phyloP scores from a whole-genome alignment of 2,797 vertebrate genomes.

The Oryzias sinensis region DNA sequence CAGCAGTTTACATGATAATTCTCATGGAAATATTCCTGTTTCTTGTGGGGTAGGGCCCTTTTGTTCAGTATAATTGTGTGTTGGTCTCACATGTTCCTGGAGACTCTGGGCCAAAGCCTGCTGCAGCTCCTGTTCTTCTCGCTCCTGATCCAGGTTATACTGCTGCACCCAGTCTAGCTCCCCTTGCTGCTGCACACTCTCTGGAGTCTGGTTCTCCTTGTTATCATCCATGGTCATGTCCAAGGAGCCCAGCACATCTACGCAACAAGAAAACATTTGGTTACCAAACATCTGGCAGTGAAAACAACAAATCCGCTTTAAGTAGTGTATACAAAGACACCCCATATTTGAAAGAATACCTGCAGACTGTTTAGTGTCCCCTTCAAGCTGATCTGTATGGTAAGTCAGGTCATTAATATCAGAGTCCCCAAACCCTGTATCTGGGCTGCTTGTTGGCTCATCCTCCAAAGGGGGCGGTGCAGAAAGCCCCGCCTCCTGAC shows the following conservation, averaged over 20 bases:
- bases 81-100: slow-evolving; percentile 89
- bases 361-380: slow-evolving; percentile 79
- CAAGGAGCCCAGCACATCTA: slow-evolving; percentile 76
- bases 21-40: too few relatives aligned
- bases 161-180: slow-evolving; percentile 97
- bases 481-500: slow-evolving; percentile 80
- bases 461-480: slow-evolving; percentile 65
- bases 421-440: slow-evolving; percentile 93
- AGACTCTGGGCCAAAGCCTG: slow-evolving; percentile 96
- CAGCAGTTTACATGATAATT: too few relatives aligned
- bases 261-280: not conserved
- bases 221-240: slow-evolving; percentile 96
- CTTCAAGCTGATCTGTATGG: slow-evolving; percentile 82
- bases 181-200: slow-evolving; percentile 82
- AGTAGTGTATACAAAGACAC: not conserved
- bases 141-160: slow-evolving; percentile 90
- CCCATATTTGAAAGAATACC: slow-evolving; percentile 40
- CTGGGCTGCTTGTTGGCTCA: slow-evolving; percentile 92
- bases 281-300: not conserved
- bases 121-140: slow-evolving; percentile 97
- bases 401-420: slow-evolving; percentile 88
- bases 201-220: slow-evolving; percentile 98
- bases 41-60: not conserved
- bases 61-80: not conserved
- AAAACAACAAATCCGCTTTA: not conserved